A percentile compares a stretch with the other conserved stretches of the same genome.
phyloP scores from a whole-genome alignment of 2,113 vertebrate species.

The Myiopsitta monachus region DNA sequence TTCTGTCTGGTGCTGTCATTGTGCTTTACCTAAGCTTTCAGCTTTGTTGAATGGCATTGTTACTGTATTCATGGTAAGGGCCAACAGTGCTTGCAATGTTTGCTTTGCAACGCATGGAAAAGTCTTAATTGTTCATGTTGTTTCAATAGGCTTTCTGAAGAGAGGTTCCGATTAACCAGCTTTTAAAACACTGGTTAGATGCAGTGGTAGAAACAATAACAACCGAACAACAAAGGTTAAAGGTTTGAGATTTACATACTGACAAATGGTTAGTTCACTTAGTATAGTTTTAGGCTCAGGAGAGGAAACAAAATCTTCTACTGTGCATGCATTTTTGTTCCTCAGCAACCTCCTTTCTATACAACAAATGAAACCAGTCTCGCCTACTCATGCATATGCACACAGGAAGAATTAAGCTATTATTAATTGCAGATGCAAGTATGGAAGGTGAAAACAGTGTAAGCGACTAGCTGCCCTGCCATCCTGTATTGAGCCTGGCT shows the following conservation, averaged over 20 bases:
- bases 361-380: background rate
- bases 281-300: background rate
- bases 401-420: background rate
- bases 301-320: background rate
- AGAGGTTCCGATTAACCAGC: background rate
- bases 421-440: background rate
- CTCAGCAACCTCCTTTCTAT: background rate
- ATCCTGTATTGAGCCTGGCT: background rate
- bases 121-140: background rate
- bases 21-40: background rate
- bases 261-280: background rate
- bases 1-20: background rate
- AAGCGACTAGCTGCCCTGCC: background rate
- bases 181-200: background rate
- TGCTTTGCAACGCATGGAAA: slow-evolving; percentile 2
- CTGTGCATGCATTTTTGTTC: background rate
- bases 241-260: background rate
- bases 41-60: background rate
- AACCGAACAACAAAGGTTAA: background rate
- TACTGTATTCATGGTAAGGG: background rate
- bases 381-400: background rate
- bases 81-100: background rate
- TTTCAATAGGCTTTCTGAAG: slow-evolving; percentile 22
- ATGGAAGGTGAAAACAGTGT: background rate
- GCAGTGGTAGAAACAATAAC: background rate